Percentiles rank a stretch among this genome's conserved stretches.
Conservation (phyloP, 2,888 invertebrate species). For the Archaeoteleia sp. region DNA sequence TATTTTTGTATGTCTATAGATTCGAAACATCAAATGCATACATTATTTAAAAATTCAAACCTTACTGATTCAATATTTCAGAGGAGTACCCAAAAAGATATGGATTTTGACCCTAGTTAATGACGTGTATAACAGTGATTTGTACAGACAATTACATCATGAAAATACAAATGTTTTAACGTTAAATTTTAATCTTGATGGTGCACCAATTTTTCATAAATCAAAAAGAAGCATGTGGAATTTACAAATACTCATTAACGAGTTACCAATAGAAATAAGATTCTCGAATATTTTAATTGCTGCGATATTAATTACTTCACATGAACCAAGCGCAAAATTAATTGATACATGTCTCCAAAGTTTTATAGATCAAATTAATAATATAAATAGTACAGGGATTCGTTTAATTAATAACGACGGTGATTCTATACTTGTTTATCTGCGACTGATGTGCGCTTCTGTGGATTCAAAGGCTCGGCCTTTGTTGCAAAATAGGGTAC, state of each 20-base stretch:
- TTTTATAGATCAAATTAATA: slow-evolving; percentile 17
- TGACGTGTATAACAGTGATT: slow-evolving; percentile 10
- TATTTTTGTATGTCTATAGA: background rate
- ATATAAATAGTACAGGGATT: slow-evolving; percentile 8
- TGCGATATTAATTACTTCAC: slow-evolving; percentile 2
- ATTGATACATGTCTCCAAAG: slow-evolving; percentile 16
- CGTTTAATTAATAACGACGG: background rate
- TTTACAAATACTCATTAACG: slow-evolving; percentile 20
- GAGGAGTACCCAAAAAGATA: background rate
- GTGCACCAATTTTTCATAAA: slow-evolving; percentile 23
- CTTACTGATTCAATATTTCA: background rate
- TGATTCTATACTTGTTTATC: background rate
- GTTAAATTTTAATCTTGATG: slow-evolving; percentile 24
- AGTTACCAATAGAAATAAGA: slow-evolving; percentile 13
- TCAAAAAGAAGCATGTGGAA: slow-evolving; percentile 16
- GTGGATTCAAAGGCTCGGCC: slow-evolving; percentile 31
- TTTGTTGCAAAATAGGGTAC: slow-evolving; percentile 13
- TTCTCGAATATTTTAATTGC: slow-evolving; percentile 19
- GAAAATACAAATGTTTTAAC: slow-evolving; percentile 2
- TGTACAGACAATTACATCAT: background rate
- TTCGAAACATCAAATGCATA: slow-evolving; percentile 4
- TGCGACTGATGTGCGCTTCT: slow-evolving; percentile 19
- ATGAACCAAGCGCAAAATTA: slow-evolving; percentile 21
- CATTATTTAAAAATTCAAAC: background rate
- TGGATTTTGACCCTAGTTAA: background rate